Evolutionary conservation across 2,888 invertebrate species (phyloP), one percentile per base, ranked within the genome.

Genomic region (Apamea epomidion): DNA sequence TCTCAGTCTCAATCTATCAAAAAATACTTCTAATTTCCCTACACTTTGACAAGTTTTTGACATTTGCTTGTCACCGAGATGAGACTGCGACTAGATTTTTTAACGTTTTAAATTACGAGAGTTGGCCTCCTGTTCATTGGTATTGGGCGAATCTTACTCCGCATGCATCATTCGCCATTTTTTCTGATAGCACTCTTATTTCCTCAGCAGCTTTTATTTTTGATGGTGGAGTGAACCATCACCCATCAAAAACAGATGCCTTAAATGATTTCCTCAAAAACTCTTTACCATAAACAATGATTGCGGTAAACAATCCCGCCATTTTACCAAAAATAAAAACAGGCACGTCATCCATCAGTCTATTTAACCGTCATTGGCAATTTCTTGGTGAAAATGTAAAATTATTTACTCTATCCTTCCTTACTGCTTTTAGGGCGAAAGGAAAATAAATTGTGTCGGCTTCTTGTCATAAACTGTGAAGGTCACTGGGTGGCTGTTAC

Each of bases 351-450:
- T 74, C 37, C 45, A 58, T 75, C 75, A 42, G 65, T 67, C 70
- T 71, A 71, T 58, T 74, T 60, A 82, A n/a, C 51, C 69, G 42
- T 62, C 58, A 86, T 74, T 82, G 73, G 42, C 82, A 84, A 86
- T 86, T 76, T 86, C 21, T 64, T 76, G 54, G n/a, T 54, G 70
- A 76, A 86, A 82, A 70, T 76, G 69, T 82, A 58, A 75, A 82
- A 70, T 85, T n/a, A 82, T 73, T 81, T 70, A 54, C 68, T 51
- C 51, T 62, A 58, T 70, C 29, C 42, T 64, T 32, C 51, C 10
- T 74, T 48, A 64, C 25, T 42, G 71, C 37, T 76, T 70, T 76
- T 62, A 70, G 82, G 60, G 51, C 32, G 5, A 86, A 82, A 18
- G 51, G 21, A 74, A 75, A 81, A 76, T 70, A 86, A 86, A 67